Evolutionary conservation across 2,888 invertebrate species (phyloP).

Genomic region (Phaonia tiefii): DNA sequence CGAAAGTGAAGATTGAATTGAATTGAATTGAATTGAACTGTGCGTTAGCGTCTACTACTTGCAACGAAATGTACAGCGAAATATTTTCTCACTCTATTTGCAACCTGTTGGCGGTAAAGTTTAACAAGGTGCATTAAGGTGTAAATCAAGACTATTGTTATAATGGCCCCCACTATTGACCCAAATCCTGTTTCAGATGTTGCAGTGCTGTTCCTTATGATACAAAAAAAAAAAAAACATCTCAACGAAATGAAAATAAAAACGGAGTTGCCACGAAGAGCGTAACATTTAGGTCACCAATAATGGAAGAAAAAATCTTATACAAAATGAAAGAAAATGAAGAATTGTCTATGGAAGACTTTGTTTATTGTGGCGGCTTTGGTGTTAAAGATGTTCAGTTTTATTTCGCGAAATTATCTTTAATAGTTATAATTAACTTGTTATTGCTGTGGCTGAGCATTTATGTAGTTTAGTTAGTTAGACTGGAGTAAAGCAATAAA

Average conservation of each 20-base stretch:
- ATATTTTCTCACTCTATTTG: slow-evolving; percentile 21
- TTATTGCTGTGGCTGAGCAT: slow-evolving; percentile 12
- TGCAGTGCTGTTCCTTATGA: slow-evolving; percentile 1
- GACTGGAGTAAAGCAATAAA: slow-evolving; percentile 32
- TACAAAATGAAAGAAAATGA: slow-evolving; percentile 28
- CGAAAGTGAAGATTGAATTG: slow-evolving; percentile 17
- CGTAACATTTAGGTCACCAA: slow-evolving; percentile 26
- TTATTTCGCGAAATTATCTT: slow-evolving; percentile 55
- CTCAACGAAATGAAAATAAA: slow-evolving; percentile 11
- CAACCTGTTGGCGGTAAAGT: slow-evolving; percentile 23
- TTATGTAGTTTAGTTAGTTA: slow-evolving; percentile 27
- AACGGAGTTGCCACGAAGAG: not conserved
- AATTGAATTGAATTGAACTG: slow-evolving; percentile 7
- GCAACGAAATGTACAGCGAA: not conserved
- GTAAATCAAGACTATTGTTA: slow-evolving; percentile 62
- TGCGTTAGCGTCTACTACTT: not conserved
- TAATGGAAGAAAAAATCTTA: slow-evolving; percentile 16
- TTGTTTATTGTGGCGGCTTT: slow-evolving; percentile 4
- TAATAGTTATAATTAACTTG: slow-evolving; percentile 65
- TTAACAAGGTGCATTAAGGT: slow-evolving; percentile 61
- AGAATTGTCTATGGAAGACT: slow-evolving; percentile 12
- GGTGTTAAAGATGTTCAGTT: slow-evolving; percentile 64
- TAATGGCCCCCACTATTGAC: slow-evolving; percentile 67
- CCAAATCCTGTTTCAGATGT: slow-evolving; percentile 43
- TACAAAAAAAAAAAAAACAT: not conserved